A percentile compares a stretch with the other conserved stretches of the same genome.
phyloP scores from a whole-genome alignment of 2,888 invertebrate genomes.

The Muscina levida region DNA sequence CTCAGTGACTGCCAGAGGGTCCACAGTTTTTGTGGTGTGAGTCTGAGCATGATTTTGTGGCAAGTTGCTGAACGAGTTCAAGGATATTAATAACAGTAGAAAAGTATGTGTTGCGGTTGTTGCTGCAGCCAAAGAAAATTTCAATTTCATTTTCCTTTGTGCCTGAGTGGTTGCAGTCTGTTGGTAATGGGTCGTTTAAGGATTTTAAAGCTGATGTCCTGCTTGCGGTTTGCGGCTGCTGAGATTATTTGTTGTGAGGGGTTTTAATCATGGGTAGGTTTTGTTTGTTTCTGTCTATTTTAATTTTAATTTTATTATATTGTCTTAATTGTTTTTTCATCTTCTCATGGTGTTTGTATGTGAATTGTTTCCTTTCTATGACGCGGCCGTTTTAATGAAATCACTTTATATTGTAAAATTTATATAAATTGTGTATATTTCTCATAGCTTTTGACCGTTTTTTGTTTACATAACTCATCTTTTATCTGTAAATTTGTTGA shows the following conservation, averaged over 20 bases:
- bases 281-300: slow-evolving; percentile 31
- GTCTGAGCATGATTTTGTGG: slow-evolving; percentile 33
- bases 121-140: neutral
- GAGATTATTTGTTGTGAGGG: slow-evolving; percentile 1
- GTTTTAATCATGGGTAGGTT: slow-evolving; percentile 22
- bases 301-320: slow-evolving; percentile 30
- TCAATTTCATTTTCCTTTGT: slow-evolving; percentile 45
- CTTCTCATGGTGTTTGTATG: neutral
- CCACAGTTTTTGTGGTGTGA: slow-evolving; percentile 11
- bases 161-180: slow-evolving; percentile 1
- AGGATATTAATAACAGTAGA: slow-evolving; percentile 46
- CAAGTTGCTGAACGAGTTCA: slow-evolving; percentile 20
- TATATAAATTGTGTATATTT: neutral
- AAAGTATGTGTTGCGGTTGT: neutral
- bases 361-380: slow-evolving; percentile 4
- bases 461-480: too few species aligned
- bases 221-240: too few species aligned
- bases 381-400: too few species aligned
- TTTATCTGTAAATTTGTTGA: too few species aligned
- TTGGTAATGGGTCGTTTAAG: neutral
- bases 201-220: neutral
- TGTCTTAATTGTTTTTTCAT: neutral
- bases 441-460: too few species aligned
- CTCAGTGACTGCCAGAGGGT: slow-evolving; percentile 61
- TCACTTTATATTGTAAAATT: too few species aligned